Conservation (phyloP, 2,888 invertebrate species). For the Drosophila pegasa region DNA sequence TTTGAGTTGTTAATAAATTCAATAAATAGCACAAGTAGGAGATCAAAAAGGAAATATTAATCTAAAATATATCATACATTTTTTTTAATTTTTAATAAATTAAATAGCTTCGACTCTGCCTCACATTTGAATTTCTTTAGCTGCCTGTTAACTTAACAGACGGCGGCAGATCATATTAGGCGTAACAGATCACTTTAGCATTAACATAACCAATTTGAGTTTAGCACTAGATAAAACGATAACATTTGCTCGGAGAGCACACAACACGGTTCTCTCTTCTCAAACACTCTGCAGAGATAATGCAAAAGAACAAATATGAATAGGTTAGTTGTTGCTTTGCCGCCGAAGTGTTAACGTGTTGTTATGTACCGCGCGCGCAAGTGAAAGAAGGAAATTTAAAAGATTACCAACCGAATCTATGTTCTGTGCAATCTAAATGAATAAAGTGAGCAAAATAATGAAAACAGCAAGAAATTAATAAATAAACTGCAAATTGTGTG, state of each 20-base stretch:
- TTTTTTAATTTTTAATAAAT: background rate
- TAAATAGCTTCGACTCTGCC: background rate
- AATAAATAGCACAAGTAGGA: background rate
- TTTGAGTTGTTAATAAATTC: background rate
- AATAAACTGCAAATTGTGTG: background rate
- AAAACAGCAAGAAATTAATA: background rate
- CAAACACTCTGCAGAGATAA: constrained; percentile 10
- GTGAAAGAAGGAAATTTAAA: constrained; percentile 11
- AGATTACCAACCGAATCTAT: constrained; percentile 30
- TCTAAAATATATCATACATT: too few relatives aligned
- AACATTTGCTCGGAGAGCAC: constrained; percentile 6
- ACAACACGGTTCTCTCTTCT: background rate
- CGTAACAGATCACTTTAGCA: constrained; percentile 17
- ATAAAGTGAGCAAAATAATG: background rate
- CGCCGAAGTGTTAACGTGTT: constrained; percentile 12
- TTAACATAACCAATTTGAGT: constrained; percentile 44
- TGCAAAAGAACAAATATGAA: constrained; percentile 5
- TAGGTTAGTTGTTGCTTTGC: constrained; percentile 38
- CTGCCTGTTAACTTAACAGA: background rate
- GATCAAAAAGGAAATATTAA: too few relatives aligned
- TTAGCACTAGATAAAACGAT: constrained; percentile 17
- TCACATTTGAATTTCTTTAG: background rate
- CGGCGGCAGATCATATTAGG: constrained; percentile 15
- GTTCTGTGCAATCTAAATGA: constrained; percentile 22
- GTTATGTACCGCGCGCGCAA: background rate